These are phyloP conservation scores for Elephas maximus DNA, from an alignment of 2,113 vertebrate genomes.

Conservation along the genomic window DNA sequence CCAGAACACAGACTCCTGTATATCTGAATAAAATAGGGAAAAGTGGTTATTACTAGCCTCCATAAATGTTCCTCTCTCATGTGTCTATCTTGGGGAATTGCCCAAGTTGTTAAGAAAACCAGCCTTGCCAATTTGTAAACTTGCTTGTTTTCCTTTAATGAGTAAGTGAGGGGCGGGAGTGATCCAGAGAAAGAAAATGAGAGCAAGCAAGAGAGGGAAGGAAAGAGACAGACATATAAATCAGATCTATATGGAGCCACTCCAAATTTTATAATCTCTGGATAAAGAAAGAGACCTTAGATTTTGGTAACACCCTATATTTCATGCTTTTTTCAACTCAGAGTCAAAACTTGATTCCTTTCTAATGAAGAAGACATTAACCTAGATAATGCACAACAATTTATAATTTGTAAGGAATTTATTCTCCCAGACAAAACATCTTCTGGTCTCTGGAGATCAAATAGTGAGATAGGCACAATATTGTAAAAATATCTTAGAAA, in stretches of 20 bases:
- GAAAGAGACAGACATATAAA: neutral
- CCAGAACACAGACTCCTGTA: neutral
- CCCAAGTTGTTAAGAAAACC: neutral
- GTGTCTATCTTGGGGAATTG: neutral
- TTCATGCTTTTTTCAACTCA: slow-evolving; percentile 18
- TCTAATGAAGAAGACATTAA: neutral
- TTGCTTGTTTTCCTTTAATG: neutral
- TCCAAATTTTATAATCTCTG: neutral
- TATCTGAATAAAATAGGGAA: neutral
- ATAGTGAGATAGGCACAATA: neutral
- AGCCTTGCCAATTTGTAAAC: neutral
- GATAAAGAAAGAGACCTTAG: neutral
- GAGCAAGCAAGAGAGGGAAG: too few relatives aligned
- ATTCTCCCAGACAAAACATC: neutral
- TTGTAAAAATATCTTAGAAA: neutral
- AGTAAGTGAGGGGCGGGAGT: neutral
- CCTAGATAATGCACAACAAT: neutral
- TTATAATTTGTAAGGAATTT: neutral
- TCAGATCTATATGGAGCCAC: neutral
- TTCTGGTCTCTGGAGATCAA: neutral
- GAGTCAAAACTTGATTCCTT: neutral
- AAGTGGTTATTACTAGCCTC: neutral
- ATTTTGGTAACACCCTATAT: slow-evolving; percentile 26
- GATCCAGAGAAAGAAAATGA: too few relatives aligned
- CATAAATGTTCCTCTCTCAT: neutral